Conservation (phyloP, 92 coral and sea anemone species). For the Pocillopora grandis region DNA sequence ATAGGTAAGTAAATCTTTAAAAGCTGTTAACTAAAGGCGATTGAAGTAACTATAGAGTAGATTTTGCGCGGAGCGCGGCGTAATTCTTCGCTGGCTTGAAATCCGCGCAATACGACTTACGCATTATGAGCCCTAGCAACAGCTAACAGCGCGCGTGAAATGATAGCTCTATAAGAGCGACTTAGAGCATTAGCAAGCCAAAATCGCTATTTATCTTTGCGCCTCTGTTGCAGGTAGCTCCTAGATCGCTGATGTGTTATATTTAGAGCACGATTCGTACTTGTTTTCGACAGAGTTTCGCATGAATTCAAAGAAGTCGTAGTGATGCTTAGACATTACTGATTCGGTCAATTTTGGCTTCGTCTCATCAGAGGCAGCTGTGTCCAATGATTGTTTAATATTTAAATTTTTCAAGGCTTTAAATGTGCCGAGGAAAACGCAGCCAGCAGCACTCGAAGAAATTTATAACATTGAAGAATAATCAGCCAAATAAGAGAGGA, state of each 20-base stretch:
- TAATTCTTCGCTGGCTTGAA: slow-evolving; percentile 16
- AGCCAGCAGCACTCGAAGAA: slow-evolving; percentile 2
- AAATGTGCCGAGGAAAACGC: slow-evolving; percentile 36
- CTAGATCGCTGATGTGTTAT: not conserved
- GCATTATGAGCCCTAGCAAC: slow-evolving; percentile 44
- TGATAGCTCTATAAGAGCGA: not conserved
- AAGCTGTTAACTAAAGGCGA: not conserved
- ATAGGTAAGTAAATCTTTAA: slow-evolving; percentile 67
- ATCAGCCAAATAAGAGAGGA: not conserved
- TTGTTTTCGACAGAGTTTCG: not conserved
- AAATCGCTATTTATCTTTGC: slow-evolving; percentile 2
- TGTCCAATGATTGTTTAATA: slow-evolving; percentile 44
- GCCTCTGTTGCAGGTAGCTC: not conserved
- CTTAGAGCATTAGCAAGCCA: slow-evolving; percentile 7
- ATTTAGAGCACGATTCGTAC: not conserved
- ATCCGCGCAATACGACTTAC: slow-evolving; percentile 17
- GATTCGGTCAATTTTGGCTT: slow-evolving; percentile 36
- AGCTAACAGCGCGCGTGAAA: not conserved
- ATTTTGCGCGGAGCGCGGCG: not conserved
- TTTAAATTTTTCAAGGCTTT: slow-evolving; percentile 46
- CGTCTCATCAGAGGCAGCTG: slow-evolving; percentile 29
- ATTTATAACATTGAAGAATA: slow-evolving; percentile 6
- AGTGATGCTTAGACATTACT: slow-evolving; percentile 13
- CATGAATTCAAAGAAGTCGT: not conserved
- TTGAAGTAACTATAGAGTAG: not conserved